A percentile compares a stretch with the other conserved stretches of the same genome.
Evolutionary conservation across 2,113 vertebrate genomes (phyloP).

Genomic region (Petrocephalus microphthalmus): DNA sequence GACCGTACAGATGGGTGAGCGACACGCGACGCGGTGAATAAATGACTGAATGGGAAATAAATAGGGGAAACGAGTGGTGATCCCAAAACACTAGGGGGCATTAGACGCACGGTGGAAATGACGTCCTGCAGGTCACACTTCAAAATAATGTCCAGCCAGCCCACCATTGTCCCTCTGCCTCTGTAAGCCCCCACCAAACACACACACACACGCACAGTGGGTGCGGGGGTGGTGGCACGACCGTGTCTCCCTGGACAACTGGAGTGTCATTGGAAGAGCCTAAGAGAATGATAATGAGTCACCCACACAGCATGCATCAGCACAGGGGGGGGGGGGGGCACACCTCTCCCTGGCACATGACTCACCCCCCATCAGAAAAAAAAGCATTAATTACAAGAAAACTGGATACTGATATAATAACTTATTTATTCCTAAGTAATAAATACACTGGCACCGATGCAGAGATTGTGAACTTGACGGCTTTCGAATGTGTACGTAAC

Average conservation of each 20-base stretch:
- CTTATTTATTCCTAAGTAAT: constrained; percentile 7
- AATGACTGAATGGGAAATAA: not conserved
- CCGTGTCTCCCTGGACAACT: constrained; percentile 15
- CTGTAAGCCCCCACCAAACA: too few species aligned
- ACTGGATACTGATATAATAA: not conserved
- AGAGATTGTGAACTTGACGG: not conserved
- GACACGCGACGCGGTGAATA: not conserved
- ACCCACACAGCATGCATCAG: constrained; percentile 16
- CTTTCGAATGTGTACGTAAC: not conserved
- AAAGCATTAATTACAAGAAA: not conserved
- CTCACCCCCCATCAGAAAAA: not conserved
- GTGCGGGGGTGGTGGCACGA: constrained; percentile 6
- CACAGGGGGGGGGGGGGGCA: not conserved
- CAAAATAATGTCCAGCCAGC: not conserved
- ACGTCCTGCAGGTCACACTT: not conserved
- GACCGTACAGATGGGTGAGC: too few species aligned
- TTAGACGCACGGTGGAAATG: not conserved
- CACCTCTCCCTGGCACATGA: constrained; percentile 5
- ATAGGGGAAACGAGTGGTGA: not conserved
- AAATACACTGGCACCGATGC: not conserved
- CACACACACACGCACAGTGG: not conserved
- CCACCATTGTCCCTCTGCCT: not conserved
- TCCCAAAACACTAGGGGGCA: not conserved
- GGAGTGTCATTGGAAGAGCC: constrained; percentile 16
- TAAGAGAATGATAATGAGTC: constrained; percentile 20